These are phyloP conservation scores for Hirtodrosophila confusa DNA, from an alignment of 2,888 invertebrate species.

Conservation along the genomic window DNA sequence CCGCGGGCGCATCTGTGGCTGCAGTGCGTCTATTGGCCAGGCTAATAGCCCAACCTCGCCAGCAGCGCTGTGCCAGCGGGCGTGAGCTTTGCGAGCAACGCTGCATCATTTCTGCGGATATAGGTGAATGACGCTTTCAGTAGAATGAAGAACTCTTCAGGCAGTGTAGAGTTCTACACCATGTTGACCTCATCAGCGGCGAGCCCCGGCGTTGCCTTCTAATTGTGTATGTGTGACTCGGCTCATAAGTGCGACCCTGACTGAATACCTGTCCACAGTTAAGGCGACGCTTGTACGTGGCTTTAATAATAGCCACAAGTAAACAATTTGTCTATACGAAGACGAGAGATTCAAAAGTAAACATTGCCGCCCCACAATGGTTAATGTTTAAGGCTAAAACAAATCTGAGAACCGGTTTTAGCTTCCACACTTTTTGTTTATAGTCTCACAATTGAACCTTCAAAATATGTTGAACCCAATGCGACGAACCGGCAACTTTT, in stretches of 20 bases:
- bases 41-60: slow-evolving; percentile 17
- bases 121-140: slow-evolving; percentile 32
- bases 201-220: slow-evolving; percentile 13
- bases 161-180: slow-evolving; percentile 17
- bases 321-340: slow-evolving; percentile 69
- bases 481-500: slow-evolving; percentile 11
- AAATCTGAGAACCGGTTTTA: slow-evolving; percentile 60
- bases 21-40: slow-evolving; percentile 16
- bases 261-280: slow-evolving; percentile 51
- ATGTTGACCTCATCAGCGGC: slow-evolving; percentile 59
- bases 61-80: slow-evolving; percentile 36
- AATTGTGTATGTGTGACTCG: slow-evolving; percentile 48
- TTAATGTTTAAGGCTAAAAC: slow-evolving; percentile 29
- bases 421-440: slow-evolving; percentile 52
- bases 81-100: slow-evolving; percentile 38
- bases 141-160: slow-evolving; percentile 7
- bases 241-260: slow-evolving; percentile 45
- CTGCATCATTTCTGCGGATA: slow-evolving; percentile 61
- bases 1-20: slow-evolving; percentile 28
- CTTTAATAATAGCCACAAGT: slow-evolving; percentile 45
- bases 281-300: slow-evolving; percentile 48
- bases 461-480: slow-evolving; percentile 36
- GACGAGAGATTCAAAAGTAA: slow-evolving; percentile 41
- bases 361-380: slow-evolving; percentile 51
- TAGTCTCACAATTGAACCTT: slow-evolving; percentile 52